Evolutionary conservation across 2,888 invertebrate species (phyloP).

Genomic region (Coleophora flavipennella): DNA sequence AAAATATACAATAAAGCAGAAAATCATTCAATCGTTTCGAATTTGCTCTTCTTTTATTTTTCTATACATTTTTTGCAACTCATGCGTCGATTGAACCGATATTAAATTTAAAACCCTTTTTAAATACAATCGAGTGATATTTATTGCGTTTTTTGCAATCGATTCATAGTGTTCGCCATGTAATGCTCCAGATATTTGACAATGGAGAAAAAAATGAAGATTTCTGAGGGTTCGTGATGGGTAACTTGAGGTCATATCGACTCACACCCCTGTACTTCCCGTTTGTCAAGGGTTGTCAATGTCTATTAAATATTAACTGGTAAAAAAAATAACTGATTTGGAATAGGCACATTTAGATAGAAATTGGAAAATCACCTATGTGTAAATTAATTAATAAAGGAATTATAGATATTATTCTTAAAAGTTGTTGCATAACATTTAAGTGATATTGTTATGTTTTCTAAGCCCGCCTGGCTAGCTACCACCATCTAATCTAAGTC

Average conservation of each 20-base stretch:
- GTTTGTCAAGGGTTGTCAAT: constrained; percentile 49
- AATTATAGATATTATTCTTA: too few species aligned
- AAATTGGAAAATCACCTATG: too few species aligned
- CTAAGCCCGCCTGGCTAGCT: too few species aligned
- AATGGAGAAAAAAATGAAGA: constrained; percentile 34
- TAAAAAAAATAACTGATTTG: too few species aligned
- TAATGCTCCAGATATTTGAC: constrained; percentile 58
- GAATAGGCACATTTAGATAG: too few species aligned
- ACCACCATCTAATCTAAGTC: too few species aligned
- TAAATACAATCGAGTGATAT: constrained; percentile 69
- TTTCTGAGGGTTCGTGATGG: constrained; percentile 50
- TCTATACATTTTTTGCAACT: constrained; percentile 16
- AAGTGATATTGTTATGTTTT: too few species aligned
- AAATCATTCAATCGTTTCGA: constrained; percentile 33
- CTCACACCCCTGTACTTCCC: constrained; percentile 71
- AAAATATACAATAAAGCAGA: constrained; percentile 21
- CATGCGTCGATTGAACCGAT: constrained; percentile 53
- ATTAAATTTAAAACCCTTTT: constrained; percentile 68
- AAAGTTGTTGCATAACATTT: too few species aligned
- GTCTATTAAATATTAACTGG: background rate
- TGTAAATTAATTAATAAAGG: too few species aligned
- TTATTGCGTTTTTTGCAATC: constrained; percentile 58
- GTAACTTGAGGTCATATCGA: constrained; percentile 69
- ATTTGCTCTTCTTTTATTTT: constrained; percentile 40
- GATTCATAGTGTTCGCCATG: constrained; percentile 40